Conservation (phyloP, 2,888 invertebrate species). For the Drosophila meridionalis region DNA sequence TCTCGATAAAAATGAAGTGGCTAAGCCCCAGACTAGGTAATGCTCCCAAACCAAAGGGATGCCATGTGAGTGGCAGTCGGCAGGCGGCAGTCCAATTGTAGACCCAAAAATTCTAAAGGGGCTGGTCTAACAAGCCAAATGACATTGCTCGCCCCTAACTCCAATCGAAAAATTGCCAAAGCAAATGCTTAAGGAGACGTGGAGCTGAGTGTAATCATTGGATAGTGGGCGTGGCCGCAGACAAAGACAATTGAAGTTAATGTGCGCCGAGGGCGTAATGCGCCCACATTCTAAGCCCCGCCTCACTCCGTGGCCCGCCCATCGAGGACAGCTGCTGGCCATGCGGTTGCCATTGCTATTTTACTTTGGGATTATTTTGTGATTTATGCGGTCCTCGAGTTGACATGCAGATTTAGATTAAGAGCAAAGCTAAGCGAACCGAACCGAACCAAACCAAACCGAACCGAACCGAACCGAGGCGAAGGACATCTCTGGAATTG, state of each 20-base stretch:
- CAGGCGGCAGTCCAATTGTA: slow-evolving; percentile 9
- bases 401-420: slow-evolving; percentile 84
- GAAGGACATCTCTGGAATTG: slow-evolving; percentile 41
- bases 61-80: slow-evolving; percentile 43
- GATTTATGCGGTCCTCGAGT: slow-evolving; percentile 84
- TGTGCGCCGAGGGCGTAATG: slow-evolving; percentile 44
- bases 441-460: slow-evolving; percentile 15
- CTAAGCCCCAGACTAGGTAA: slow-evolving; percentile 42
- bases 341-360: slow-evolving; percentile 67
- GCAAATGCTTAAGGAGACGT: slow-evolving; percentile 33
- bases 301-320: slow-evolving; percentile 16
- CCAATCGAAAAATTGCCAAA: slow-evolving; percentile 27
- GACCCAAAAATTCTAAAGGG: slow-evolving; percentile 43
- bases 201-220: slow-evolving; percentile 49
- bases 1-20: slow-evolving; percentile 63
- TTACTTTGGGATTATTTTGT: slow-evolving; percentile 83
- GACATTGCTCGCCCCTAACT: slow-evolving; percentile 40
- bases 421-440: slow-evolving; percentile 53
- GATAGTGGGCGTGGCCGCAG: slow-evolving; percentile 25
- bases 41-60: slow-evolving; percentile 23
- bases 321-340: slow-evolving; percentile 52
- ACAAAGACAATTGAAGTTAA: slow-evolving; percentile 63
- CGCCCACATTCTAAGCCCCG: slow-evolving; percentile 31
- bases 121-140: slow-evolving; percentile 51
- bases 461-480: slow-evolving; percentile 22